These are phyloP conservation scores for Cetonia aurata DNA, from an alignment of 2,888 invertebrate genomes.

Conservation along the genomic window DNA sequence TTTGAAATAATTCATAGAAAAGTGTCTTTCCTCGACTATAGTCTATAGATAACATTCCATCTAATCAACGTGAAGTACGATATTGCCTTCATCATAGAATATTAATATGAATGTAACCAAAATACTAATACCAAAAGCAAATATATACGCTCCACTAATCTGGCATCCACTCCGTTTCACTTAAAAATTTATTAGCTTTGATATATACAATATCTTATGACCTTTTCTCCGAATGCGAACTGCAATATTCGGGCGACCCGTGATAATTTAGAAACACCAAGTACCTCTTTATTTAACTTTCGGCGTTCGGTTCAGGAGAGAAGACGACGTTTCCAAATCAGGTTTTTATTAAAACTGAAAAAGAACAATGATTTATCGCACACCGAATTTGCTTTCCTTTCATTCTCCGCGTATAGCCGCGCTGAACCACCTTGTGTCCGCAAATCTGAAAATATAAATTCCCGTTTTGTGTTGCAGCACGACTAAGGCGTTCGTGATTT, in stretches of 20 bases:
- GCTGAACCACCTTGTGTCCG: background rate
- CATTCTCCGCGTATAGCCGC: background rate
- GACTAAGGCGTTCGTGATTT: no score
- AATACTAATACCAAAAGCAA: no score
- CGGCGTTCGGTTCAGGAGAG: conserved; percentile 26
- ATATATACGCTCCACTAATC: background rate
- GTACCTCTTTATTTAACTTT: conserved; percentile 39
- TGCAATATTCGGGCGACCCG: conserved; percentile 21
- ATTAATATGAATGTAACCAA: no score
- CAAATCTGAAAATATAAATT: conserved; percentile 28
- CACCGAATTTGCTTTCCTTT: conserved; percentile 36
- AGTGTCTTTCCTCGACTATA: no score
- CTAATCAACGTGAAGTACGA: no score
- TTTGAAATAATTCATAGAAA: no score
- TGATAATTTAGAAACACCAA: conserved; percentile 38
- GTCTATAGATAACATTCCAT: no score
- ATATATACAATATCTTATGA: conserved; percentile 27
- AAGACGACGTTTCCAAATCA: conserved; percentile 33
- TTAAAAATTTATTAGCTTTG: conserved; percentile 29
- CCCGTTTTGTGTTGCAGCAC: no score
- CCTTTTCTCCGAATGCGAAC: background rate
- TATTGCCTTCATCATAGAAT: no score
- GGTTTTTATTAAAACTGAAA: conserved; percentile 41
- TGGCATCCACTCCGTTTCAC: conserved; percentile 12
- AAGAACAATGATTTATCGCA: conserved; percentile 39